Evolutionary conservation across 1,140 invertebrate species (phyloP).

Genomic region (Potamilus streckersoni): DNA sequence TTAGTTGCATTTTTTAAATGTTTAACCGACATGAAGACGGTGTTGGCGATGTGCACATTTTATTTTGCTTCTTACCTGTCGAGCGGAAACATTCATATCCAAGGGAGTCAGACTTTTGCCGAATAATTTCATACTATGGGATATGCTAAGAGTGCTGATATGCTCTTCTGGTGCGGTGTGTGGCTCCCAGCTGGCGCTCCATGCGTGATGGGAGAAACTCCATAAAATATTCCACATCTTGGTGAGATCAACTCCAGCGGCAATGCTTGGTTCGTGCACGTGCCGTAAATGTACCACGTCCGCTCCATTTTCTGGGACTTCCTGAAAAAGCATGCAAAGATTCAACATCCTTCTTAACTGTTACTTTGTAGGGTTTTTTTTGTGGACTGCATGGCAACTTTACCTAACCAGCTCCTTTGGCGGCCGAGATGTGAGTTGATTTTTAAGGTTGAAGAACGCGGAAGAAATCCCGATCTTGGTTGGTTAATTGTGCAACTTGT

Average conservation of each 20-base stretch:
- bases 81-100: slow-evolving; percentile 71
- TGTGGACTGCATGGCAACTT: no score
- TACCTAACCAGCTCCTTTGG: no score
- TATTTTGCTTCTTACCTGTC: slow-evolving; percentile 68
- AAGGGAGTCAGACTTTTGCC: slow-evolving; percentile 70
- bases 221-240: slow-evolving; percentile 64
- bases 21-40: no score
- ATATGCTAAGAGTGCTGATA: slow-evolving; percentile 73
- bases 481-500: no score
- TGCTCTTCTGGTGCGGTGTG: slow-evolving; percentile 69
- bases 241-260: slow-evolving; percentile 71
- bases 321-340: slow-evolving; percentile 71
- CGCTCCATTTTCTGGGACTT: slow-evolving; percentile 92
- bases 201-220: slow-evolving; percentile 65
- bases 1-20: no score
- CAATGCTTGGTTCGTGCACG: slow-evolving; percentile 77
- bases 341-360: background rate
- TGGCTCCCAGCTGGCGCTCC: slow-evolving; percentile 65
- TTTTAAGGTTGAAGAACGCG: no score
- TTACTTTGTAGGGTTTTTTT: no score
- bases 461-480: no score
- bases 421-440: no score
- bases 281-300: slow-evolving; percentile 83
- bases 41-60: no score
- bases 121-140: slow-evolving; percentile 73